Conservation (phyloP, 2,888 invertebrate species). For the Drosophila mimetica region DNA sequence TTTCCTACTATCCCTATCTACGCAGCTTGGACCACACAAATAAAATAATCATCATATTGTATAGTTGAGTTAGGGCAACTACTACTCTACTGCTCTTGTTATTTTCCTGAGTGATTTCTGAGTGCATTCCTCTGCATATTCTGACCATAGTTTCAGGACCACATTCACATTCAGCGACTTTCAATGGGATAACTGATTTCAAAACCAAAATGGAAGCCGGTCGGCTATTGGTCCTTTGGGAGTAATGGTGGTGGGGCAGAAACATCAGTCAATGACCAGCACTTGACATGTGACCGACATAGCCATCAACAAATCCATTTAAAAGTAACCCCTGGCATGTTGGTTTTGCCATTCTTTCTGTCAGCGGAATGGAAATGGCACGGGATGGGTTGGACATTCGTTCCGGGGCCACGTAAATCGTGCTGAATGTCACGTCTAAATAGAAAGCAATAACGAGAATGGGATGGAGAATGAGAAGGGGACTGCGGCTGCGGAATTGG, state of each 20-base stretch:
- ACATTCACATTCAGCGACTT: conserved; percentile 8
- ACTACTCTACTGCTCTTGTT: no score
- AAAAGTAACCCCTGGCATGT: conserved; percentile 41
- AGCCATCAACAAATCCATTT: conserved; percentile 70
- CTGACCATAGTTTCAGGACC: conserved; percentile 6
- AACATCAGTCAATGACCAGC: conserved; percentile 55
- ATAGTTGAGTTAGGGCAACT: no score
- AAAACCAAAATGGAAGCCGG: conserved; percentile 13
- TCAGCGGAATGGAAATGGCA: conserved; percentile 6
- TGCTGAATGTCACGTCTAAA: conserved; percentile 73
- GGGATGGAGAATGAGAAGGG: background rate
- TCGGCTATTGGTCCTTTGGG: conserved; percentile 24
- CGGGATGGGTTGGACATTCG: conserved; percentile 47
- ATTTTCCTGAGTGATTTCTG: conserved; percentile 6
- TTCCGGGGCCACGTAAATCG: conserved; percentile 61
- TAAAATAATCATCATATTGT: no score
- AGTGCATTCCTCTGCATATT: conserved; percentile 15
- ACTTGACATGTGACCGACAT: conserved; percentile 75
- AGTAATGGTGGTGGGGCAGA: conserved; percentile 8
- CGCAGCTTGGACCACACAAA: no score
- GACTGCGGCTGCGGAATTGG: conserved; percentile 52
- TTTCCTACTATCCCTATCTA: no score
- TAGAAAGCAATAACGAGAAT: conserved; percentile 31
- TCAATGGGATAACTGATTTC: conserved; percentile 26
- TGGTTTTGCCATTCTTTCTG: conserved; percentile 14